Base-by-base conservation (phyloP, 2,888 invertebrate genomes). In the Eueremaeus valkanovi region DNA sequence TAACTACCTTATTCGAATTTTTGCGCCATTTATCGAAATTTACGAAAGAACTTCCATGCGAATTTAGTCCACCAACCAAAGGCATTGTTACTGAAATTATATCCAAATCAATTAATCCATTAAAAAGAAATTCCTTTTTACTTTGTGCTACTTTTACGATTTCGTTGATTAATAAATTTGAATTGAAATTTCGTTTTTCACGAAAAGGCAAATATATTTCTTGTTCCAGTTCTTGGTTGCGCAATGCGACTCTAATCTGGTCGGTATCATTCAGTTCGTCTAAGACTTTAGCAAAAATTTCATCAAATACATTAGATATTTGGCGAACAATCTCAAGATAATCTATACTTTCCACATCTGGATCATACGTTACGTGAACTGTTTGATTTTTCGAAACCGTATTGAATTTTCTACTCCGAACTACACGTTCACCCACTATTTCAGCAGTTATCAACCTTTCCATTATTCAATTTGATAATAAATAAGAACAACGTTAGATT, bases 1-100 rank as follows among this genome's bases (percentile, higher is more conserved):
- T 18, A n/a, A 73, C 51, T n/a, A 73, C 73, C 33, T 55, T 55
- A 21, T 73, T 51, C n/a, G 55, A 40, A 27, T 61, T 73, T 24
- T 16, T 24, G 31, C 49, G 6, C 73, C 73, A 73, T 1, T 29
- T 73, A 29, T 58, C 33, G 8, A 73, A 21, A 58, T 58, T 51
- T 24, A 18, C n/a, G 1, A 16, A 33, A 29, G n/a, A n/a, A n/a
- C n/a, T n/a, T n/a, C n/a, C n/a, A n/a, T n/a, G n/a, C n/a, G n/a
- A n/a, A n/a, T 27, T 13, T 11, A 16, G 8, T 51, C 73, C 51
- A 16, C 73, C 73, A 29, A 42, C 29, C 13, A 1, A 8, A 13
- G 45, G 45, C 3, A 21, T 18, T 16, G n/a, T 42, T 29, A 55
- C 73, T 24, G 24, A 24, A 27, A 55, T 55, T n/a, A 73, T 8